These are phyloP conservation scores for Diplosoma virens DNA, from an alignment of 23 tunicate genomes.

Conservation along the genomic window DNA sequence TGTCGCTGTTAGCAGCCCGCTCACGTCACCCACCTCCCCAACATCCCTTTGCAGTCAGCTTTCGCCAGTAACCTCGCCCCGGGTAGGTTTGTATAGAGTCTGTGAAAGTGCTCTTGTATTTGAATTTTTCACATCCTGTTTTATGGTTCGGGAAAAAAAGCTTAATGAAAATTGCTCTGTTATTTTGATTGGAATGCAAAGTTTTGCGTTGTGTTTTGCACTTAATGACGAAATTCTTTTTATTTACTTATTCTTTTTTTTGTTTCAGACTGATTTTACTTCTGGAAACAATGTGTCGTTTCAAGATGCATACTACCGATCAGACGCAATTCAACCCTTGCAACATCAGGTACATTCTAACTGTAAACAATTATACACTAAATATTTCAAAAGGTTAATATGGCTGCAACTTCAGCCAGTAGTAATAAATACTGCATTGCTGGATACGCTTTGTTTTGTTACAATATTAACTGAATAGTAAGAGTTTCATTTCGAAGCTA, in stretches of 20 bases:
- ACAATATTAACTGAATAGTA: neutral
- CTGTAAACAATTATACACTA: no score
- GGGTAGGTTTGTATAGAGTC: conserved; percentile 60
- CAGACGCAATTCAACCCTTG: conserved; percentile 74
- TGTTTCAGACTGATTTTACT: conserved; percentile 72
- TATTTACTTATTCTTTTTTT: neutral
- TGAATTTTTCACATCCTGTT: neutral
- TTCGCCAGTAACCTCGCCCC: conserved; percentile 85
- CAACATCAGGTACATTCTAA: conserved; percentile 61
- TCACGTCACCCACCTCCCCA: conserved; percentile 93
- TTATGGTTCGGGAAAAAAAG: no score
- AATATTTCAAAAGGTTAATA: no score
- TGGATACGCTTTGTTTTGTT: neutral
- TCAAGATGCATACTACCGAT: conserved; percentile 65
- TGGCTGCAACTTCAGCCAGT: no score
- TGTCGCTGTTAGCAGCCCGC: conserved; percentile 60
- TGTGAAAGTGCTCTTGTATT: neutral
- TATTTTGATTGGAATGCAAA: no score
- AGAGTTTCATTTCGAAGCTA: neutral
- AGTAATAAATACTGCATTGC: no score
- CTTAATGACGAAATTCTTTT: neutral
- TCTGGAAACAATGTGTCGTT: conserved; percentile 61
- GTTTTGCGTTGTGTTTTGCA: no score
- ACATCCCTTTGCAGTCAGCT: conserved; percentile 67
- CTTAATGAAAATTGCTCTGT: no score